Evolutionary conservation across 2,888 invertebrate species (phyloP).

Genomic region (Leuctra nigra): DNA sequence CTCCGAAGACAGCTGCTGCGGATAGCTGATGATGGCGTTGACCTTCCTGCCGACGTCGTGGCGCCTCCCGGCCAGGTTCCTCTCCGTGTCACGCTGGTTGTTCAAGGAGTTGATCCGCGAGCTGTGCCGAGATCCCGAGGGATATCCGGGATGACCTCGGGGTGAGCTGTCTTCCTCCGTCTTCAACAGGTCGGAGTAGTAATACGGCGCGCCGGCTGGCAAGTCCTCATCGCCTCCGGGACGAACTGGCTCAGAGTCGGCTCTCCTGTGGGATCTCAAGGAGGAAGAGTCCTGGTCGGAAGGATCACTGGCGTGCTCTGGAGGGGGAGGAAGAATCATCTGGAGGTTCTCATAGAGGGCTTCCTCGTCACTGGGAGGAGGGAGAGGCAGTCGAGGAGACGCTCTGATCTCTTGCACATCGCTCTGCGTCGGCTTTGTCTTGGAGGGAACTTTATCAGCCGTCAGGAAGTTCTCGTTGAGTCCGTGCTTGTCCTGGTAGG

Average conservation of each 20-base stretch:
- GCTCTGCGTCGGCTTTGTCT: neutral
- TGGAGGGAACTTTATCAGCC: neutral
- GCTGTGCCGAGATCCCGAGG: neutral
- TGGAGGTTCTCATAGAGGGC: conserved; percentile 33
- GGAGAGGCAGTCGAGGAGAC: neutral
- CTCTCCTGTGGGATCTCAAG: neutral
- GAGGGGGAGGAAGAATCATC: conserved; percentile 30
- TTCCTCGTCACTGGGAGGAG: conserved; percentile 25
- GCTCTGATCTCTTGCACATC: conserved; percentile 3
- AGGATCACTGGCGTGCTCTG: conserved; percentile 8
- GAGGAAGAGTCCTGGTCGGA: conserved; percentile 3
- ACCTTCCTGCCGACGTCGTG: conserved; percentile 65
- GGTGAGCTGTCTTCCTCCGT: conserved; percentile 29
- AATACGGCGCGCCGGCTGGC: conserved; percentile 69
- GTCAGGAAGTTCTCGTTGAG: conserved; percentile 1
- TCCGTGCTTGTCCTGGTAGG: conserved; percentile 15
- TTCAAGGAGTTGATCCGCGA: conserved; percentile 43
- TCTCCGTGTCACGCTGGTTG: conserved; percentile 51
- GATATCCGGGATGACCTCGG: conserved; percentile 14
- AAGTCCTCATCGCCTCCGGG: conserved; percentile 22
- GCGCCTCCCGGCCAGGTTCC: conserved; percentile 41
- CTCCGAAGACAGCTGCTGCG: conserved; percentile 14
- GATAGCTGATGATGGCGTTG: conserved; percentile 52
- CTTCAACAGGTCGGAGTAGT: conserved; percentile 67
- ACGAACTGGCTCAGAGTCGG: conserved; percentile 27